Base-by-base conservation (phyloP, 1,140 invertebrate genomes). In the Pseudobourletiella spinata region DNA sequence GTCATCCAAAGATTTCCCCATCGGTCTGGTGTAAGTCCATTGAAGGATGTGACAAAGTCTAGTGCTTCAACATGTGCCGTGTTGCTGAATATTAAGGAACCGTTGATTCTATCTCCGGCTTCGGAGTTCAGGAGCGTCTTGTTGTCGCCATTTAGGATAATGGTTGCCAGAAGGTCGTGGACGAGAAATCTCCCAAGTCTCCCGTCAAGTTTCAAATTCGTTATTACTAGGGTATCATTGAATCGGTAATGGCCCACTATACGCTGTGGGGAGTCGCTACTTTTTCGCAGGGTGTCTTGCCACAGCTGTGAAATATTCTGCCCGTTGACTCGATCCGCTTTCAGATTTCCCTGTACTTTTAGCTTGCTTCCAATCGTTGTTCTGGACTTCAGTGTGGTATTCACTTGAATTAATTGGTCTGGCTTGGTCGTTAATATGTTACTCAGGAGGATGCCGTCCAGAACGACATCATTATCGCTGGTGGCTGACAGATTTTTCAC, bases 1-100 rank as follows among this genome's bases (percentile, higher is more conserved):
- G 32, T 4, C 6, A 59, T 11, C 57, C 57, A 59, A 32, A 24
- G 30, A 8, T 59, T 46, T 30, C 57, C 57, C 57, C 57, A 59
- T 1, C 22, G 22, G 3, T 22, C 20, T 4, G 15, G 8, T 6
- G 16, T 22, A 32, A 59, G 48, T 59, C 44, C 43, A 22, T 59
- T 48, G 43, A 59, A 50, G 8, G 1, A 8, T 11, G 43, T 46
- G 1, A 46, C 3, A 26, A 24, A 59, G 0, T 25, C 18, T 15
- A 59, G 28, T 16, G 18, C 24, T 30, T 35, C 22, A 22, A 59
- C 11, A 0, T 16, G 16, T 16, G 18, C 43, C 3, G 22, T 4
- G 3, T 50, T 22, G 20, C 22, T 50, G 28, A 59, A 59, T 32
- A 59, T 20, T 4, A 50, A 20, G 2, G 42, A 43, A 2, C 57